Conservation (phyloP, 2,797 vertebrate species). For the Hydrocynus forskahlii region DNA sequence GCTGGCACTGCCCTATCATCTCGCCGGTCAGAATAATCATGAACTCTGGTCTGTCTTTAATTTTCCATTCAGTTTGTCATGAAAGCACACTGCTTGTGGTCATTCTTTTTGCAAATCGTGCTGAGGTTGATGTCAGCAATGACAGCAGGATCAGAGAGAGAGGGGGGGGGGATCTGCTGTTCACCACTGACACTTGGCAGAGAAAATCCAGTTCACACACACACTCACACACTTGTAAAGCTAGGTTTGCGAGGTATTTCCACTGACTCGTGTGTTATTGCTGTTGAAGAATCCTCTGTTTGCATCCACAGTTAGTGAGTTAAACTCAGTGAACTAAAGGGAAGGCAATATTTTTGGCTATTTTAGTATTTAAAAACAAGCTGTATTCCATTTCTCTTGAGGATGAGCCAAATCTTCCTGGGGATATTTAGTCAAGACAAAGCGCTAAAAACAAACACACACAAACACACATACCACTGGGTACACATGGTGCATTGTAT, state of each 20-base stretch:
- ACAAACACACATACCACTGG: conserved; percentile 3
- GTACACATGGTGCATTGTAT: background rate
- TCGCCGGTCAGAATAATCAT: conserved; percentile 50
- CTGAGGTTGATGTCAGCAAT: conserved; percentile 22
- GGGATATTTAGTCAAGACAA: background rate
- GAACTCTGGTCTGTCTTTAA: conserved; percentile 31
- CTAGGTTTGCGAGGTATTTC: background rate
- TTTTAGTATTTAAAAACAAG: background rate
- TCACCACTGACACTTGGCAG: conserved; percentile 25
- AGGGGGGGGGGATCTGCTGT: conserved; percentile 22
- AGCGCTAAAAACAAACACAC: conserved; percentile 1
- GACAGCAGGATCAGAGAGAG: conserved; percentile 18
- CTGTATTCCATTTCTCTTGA: no score
- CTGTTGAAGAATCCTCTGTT: background rate
- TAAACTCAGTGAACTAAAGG: background rate
- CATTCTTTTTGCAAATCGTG: conserved; percentile 4
- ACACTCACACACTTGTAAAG: conserved; percentile 13
- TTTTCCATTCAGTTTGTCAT: conserved; percentile 34
- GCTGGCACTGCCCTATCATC: conserved; percentile 60
- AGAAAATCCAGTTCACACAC: conserved; percentile 30
- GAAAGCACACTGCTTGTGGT: conserved; percentile 35
- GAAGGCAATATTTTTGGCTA: background rate
- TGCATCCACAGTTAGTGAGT: background rate
- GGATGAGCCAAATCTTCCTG: background rate
- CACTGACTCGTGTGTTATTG: background rate